A percentile compares a stretch with the other conserved stretches of the same genome.
Conservation (phyloP, 1,140 invertebrate genomes). For the Drosophila obscura region DNA sequence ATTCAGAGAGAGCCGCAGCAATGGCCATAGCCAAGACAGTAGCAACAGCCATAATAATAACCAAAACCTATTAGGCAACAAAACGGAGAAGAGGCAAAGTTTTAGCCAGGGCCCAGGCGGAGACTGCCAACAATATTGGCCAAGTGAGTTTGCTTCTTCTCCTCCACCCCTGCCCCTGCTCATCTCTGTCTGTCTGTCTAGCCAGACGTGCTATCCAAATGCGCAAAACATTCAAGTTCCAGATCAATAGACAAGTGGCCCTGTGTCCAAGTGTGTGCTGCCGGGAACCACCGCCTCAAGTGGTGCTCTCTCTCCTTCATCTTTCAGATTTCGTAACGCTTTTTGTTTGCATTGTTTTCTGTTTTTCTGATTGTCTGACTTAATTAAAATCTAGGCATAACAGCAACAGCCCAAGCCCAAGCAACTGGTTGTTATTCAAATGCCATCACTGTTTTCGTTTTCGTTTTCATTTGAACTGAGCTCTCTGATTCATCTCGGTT, state of each 20-base stretch:
- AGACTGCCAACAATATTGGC: not conserved
- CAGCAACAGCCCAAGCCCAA: constrained; percentile 13
- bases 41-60: constrained; percentile 67
- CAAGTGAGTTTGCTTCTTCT: constrained; percentile 38
- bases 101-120: constrained; percentile 32
- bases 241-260: constrained; percentile 42
- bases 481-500: constrained; percentile 26
- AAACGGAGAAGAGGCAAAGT: constrained; percentile 32
- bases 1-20: not conserved
- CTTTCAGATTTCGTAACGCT: constrained; percentile 34
- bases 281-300: constrained; percentile 30
- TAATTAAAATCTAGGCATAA: constrained; percentile 40
- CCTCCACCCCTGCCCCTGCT: not conserved
- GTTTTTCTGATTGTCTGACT: constrained; percentile 41
- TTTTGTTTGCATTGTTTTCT: not conserved
- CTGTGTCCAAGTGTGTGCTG: constrained; percentile 17
- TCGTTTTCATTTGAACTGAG: constrained; percentile 17
- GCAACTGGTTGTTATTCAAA: constrained; percentile 51
- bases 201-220: constrained; percentile 38
- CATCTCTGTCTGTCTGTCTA: not conserved
- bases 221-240: constrained; percentile 57
- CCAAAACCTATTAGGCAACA: constrained; percentile 70
- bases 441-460: constrained; percentile 21
- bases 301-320: constrained; percentile 31
- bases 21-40: constrained; percentile 18